Evolutionary conservation across 2,888 invertebrate genomes (phyloP).

Genomic region (Embidobia sp.): DNA sequence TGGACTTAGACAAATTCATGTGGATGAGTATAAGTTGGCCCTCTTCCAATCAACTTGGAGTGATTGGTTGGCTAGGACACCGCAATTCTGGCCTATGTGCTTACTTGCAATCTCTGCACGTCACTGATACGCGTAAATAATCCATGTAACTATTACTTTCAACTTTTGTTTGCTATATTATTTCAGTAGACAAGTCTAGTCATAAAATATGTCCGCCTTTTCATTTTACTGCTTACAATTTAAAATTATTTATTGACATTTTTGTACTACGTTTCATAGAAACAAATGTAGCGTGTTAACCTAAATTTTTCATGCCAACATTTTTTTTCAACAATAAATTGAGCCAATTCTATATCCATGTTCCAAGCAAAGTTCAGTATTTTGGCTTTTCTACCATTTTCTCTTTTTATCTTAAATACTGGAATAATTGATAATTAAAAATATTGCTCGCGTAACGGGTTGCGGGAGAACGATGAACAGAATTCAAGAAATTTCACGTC

Average conservation of each 20-base stretch:
- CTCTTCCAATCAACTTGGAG: slow-evolving; percentile 76
- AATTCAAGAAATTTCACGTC: neutral
- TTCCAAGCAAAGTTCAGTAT: neutral
- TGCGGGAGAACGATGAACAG: neutral
- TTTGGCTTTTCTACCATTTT: neutral
- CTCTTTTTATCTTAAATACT: neutral
- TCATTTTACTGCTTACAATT: neutral
- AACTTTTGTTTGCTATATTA: too few species aligned
- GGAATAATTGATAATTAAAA: neutral
- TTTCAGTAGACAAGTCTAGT: too few species aligned
- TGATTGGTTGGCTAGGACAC: slow-evolving; percentile 77
- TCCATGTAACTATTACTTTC: too few species aligned
- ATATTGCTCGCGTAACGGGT: too few species aligned
- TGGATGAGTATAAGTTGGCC: slow-evolving; percentile 74
- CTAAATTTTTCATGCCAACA: slow-evolving; percentile 3
- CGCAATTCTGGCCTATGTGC: too few species aligned
- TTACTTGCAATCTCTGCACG: too few species aligned
- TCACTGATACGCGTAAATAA: too few species aligned
- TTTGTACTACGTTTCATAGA: neutral
- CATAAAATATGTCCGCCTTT: neutral
- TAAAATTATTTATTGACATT: slow-evolving; percentile 1
- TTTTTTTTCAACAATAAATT: neutral
- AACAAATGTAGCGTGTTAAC: neutral
- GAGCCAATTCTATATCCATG: neutral
- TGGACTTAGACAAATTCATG: slow-evolving; percentile 67